Evolutionary conservation across 2,888 invertebrate genomes (phyloP).

Genomic region (Shargacucullia verbasci): DNA sequence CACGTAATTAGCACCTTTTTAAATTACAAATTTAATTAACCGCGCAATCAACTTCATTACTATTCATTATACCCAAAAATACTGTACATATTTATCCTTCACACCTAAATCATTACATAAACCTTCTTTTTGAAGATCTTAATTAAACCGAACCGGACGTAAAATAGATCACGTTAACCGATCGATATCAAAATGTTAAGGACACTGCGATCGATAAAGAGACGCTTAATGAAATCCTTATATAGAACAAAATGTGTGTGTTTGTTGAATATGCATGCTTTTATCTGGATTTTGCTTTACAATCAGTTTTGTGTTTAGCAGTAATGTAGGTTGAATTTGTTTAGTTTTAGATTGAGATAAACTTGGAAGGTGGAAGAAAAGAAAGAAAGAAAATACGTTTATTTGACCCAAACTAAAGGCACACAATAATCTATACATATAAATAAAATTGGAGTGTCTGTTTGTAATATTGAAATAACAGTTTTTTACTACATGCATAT

Average conservation of each 20-base stretch:
- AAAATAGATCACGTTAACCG: constrained; percentile 41
- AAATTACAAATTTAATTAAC: too few relatives aligned
- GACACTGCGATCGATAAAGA: constrained; percentile 47
- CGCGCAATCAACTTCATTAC: neutral
- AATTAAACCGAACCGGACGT: constrained; percentile 48
- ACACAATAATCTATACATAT: too few relatives aligned
- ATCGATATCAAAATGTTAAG: constrained; percentile 61
- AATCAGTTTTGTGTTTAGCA: constrained; percentile 31
- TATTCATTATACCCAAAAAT: neutral
- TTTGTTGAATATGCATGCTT: constrained; percentile 58
- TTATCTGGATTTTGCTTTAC: constrained; percentile 29
- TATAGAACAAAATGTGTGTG: constrained; percentile 56
- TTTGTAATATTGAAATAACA: too few relatives aligned
- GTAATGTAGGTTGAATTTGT: constrained; percentile 22
- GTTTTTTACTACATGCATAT: too few relatives aligned
- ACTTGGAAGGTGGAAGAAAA: neutral
- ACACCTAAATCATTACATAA: constrained; percentile 1
- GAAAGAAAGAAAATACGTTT: too few relatives aligned
- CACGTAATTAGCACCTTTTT: too few relatives aligned
- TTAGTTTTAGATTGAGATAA: constrained; percentile 5
- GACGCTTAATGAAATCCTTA: constrained; percentile 61
- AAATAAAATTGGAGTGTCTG: too few relatives aligned
- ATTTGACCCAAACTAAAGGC: too few relatives aligned
- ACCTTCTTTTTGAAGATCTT: constrained; percentile 11
- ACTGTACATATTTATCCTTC: neutral